phyloP scores from a whole-genome alignment of 92 coral and sea anemone species.

The Isaurus tuberculatus region DNA sequence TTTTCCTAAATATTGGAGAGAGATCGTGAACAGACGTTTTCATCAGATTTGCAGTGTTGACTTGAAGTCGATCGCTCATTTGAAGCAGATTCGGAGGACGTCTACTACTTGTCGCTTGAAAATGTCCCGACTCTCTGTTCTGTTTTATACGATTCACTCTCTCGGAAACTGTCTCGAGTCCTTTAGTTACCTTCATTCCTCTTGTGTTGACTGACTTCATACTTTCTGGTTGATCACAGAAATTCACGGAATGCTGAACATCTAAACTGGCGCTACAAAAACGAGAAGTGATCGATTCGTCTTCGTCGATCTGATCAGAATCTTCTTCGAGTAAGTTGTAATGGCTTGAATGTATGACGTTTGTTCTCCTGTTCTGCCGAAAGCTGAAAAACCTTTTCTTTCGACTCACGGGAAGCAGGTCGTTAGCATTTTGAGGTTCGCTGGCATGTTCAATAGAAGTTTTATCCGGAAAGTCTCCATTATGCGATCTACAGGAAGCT shows the following conservation, averaged over 20 bases:
- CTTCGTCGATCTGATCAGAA: not conserved
- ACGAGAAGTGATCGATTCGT: not conserved
- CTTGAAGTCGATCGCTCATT: not conserved
- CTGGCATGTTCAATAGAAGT: not conserved
- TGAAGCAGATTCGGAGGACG: not conserved
- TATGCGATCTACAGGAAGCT: not conserved
- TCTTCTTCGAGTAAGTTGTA: not conserved
- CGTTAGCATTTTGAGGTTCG: not conserved
- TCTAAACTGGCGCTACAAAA: not conserved
- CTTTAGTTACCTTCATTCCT: not conserved
- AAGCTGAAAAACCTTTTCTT: not conserved
- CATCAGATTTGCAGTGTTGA: not conserved
- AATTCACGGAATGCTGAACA: not conserved
- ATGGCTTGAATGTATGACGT: not conserved
- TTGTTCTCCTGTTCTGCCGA: not conserved
- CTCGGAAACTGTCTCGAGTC: conserved; percentile 12
- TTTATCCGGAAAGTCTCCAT: not conserved
- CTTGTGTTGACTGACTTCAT: not conserved
- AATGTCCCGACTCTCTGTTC: not conserved
- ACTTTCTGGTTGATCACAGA: not conserved
- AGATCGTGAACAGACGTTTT: conserved; percentile 13
- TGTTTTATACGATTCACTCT: not conserved
- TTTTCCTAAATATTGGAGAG: not conserved
- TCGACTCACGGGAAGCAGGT: not conserved
- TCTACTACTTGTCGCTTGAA: not conserved